These are phyloP conservation scores for Delichon dasypus DNA, from an alignment of 2,797 vertebrate genomes.

Conservation along the genomic window DNA sequence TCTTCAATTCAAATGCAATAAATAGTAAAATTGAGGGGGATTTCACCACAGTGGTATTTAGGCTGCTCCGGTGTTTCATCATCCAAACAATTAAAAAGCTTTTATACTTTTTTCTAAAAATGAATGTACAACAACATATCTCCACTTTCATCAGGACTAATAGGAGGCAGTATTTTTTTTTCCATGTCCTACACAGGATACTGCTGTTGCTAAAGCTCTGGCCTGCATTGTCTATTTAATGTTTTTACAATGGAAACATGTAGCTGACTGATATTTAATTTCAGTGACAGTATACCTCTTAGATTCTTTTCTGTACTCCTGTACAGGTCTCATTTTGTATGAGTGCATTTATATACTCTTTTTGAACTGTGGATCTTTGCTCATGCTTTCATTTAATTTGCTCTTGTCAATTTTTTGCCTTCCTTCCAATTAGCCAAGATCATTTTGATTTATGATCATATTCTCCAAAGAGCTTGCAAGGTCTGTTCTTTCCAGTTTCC, in stretches of 20 bases:
- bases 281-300: not conserved
- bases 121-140: not conserved
- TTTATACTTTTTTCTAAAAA: not conserved
- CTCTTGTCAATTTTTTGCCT: conserved; percentile 8
- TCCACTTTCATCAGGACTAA: not conserved
- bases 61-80: not conserved
- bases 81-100: not conserved
- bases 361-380: conserved; percentile 16
- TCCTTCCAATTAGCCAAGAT: conserved; percentile 25
- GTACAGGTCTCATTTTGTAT: not conserved
- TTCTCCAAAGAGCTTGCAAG: not conserved
- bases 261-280: conserved; percentile 3
- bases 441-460: conserved; percentile 36
- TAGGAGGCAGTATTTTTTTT: not conserved
- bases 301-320: not conserved
- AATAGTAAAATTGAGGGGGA: not conserved
- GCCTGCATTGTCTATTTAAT: not conserved
- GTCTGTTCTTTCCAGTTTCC: not conserved
- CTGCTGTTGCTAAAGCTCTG: not conserved
- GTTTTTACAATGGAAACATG: not conserved
- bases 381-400: conserved; percentile 30
- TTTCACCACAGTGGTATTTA: not conserved
- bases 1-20: not conserved
- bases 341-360: not conserved
- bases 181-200: not conserved